These are phyloP conservation scores for Brachionus angularis DNA, from an alignment of 1,140 invertebrate species.

Conservation along the genomic window DNA sequence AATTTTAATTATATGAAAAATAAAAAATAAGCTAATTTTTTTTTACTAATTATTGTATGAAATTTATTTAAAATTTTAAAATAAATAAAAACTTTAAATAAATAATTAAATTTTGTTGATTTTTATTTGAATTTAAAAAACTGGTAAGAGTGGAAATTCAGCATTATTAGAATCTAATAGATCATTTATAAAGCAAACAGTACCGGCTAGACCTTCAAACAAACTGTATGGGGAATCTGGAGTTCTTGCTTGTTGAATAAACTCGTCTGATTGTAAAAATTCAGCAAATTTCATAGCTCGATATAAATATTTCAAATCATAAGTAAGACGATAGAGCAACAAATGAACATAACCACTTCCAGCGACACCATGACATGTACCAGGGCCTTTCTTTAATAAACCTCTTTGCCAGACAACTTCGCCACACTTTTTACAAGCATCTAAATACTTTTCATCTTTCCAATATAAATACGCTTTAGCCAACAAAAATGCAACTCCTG, in stretches of 20 bases:
- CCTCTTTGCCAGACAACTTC: conserved; percentile 73
- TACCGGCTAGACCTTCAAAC: conserved; percentile 79
- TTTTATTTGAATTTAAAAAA: conserved; percentile 15
- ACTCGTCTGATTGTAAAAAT: conserved; percentile 68
- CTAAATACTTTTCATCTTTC: conserved; percentile 70
- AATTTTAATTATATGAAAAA: conserved; percentile 52
- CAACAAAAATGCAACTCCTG: conserved; percentile 72
- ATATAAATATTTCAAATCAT: conserved; percentile 68
- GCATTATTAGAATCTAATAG: conserved; percentile 69
- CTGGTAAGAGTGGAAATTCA: conserved; percentile 70
- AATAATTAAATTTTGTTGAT: too few species aligned
- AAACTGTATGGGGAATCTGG: conserved; percentile 77
- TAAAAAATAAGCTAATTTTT: too few species aligned
- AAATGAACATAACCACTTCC: conserved; percentile 80
- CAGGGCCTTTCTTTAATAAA: conserved; percentile 70
- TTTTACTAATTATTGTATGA: too few species aligned
- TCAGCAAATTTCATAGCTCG: conserved; percentile 72
- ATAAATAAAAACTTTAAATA: not conserved
- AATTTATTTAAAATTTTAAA: not conserved
- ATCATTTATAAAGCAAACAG: conserved; percentile 75
- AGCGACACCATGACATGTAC: conserved; percentile 77
- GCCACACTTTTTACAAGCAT: conserved; percentile 66
- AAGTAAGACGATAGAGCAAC: conserved; percentile 70
- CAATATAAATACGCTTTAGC: conserved; percentile 73
- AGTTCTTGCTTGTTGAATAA: conserved; percentile 65